Evolutionary conservation across 2,113 vertebrate genomes (phyloP).

Genomic region (Xyrauchen texanus): DNA sequence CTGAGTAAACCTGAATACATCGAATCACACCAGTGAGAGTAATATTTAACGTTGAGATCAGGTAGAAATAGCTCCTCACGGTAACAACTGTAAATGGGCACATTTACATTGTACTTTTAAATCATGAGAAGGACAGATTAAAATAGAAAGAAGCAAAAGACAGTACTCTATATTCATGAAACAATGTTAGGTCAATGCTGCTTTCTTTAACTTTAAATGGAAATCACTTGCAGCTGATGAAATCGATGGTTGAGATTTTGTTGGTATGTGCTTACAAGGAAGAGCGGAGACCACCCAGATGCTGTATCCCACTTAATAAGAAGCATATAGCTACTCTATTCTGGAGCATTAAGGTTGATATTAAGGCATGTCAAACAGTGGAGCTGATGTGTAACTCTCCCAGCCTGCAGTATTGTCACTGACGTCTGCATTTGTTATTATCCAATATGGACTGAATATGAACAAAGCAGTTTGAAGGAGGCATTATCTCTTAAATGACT

Average conservation of each 20-base stretch:
- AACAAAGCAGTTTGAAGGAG: conserved; percentile 20
- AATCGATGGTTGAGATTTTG: conserved; percentile 63
- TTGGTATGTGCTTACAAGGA: conserved; percentile 59
- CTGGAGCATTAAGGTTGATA: conserved; percentile 57
- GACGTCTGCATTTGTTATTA: conserved; percentile 23
- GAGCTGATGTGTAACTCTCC: conserved; percentile 38
- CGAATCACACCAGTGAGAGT: background rate
- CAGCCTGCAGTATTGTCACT: conserved; percentile 8
- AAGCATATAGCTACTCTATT: conserved; percentile 60
- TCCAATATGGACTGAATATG: conserved; percentile 40
- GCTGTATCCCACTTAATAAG: conserved; percentile 58
- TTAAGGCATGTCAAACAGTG: conserved; percentile 40
- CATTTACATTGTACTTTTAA: conserved; percentile 30
- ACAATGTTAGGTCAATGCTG: conserved; percentile 34
- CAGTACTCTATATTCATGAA: conserved; percentile 31
- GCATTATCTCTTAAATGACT: background rate
- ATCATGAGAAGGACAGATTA: conserved; percentile 6
- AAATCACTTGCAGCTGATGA: conserved; percentile 62
- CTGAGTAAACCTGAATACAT: too few relatives aligned
- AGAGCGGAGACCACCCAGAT: conserved; percentile 64
- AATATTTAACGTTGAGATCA: conserved; percentile 12
- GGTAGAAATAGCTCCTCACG: background rate
- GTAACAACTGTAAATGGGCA: background rate
- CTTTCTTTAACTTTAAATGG: conserved; percentile 57
- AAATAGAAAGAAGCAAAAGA: conserved; percentile 23